Base-by-base conservation (phyloP, 2,888 invertebrate genomes). In the Erebia aethiops region DNA sequence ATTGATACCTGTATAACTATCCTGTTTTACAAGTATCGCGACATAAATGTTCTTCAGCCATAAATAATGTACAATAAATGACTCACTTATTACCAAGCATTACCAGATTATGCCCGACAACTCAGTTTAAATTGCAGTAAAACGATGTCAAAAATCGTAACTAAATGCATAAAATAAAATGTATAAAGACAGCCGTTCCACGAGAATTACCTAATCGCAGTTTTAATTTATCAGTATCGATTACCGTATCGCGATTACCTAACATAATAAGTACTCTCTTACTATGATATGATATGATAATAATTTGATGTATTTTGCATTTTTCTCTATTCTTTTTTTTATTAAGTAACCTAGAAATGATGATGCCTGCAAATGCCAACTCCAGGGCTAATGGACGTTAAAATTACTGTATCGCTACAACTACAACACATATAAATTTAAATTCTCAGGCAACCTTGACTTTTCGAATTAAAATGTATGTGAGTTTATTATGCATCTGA, bases 231-330 rank as follows among this genome's bases (percentile, higher is more conserved):
- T 90, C 87, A 83, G 74, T 83, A 85, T 85, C 82, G 88, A 90
- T 90, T 88, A 87, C 82, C 78, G 78, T 89, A 88, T 87, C 87
- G 81, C 78, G 85, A 88, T 87, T 88, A 80, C 78, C 77, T 73
- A 79, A 82, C 79, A 81, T 78, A 79, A 81, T 80, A 78, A 78
- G 75, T 77, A 77, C 78, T 79, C 80, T 79, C 77, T 69, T 76
- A 75, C 73, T 71, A 35, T 35, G 35, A 7, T 35, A 7, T 7
- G 35, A 35, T 58, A 61, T 70, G 63, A 72, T 69, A 51, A 8
- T 4, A 7, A 54, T 16, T 18, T 69, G 58, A 67, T 46, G 11
- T 43, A 18, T 18, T 43, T 49, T 43, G 13, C 16, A 43, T 60
- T 61, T 46, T 18, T 16, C 16, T 14, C 10, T 18, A 0, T 10